These are phyloP conservation scores for Tetragnatha versicolor DNA, from an alignment of 1,140 invertebrate genomes.

Conservation along the genomic window DNA sequence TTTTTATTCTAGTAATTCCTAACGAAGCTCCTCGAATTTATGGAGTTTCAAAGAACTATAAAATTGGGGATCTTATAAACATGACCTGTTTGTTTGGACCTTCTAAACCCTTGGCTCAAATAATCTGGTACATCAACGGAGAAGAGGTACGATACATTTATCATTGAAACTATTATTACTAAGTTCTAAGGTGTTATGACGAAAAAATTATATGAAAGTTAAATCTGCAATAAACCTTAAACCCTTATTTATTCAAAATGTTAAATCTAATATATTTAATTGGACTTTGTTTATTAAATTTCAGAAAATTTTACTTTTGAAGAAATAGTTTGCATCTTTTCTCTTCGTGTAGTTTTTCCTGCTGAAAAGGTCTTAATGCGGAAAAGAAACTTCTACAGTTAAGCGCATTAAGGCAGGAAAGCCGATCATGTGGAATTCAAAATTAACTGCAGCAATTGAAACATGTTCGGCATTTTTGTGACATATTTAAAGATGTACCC, in stretches of 20 bases:
- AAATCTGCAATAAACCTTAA: too few species aligned
- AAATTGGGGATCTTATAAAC: slow-evolving; percentile 58
- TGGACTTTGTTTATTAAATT: not conserved
- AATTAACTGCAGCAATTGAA: too few species aligned
- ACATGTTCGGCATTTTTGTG: too few species aligned
- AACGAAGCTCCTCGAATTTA: slow-evolving; percentile 50
- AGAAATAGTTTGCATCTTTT: not conserved
- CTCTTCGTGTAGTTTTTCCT: too few species aligned
- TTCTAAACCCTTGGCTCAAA: slow-evolving; percentile 56
- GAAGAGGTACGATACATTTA: slow-evolving; percentile 54
- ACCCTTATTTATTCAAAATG: not conserved
- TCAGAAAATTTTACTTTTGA: not conserved
- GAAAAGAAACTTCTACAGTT: too few species aligned
- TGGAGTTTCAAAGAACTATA: slow-evolving; percentile 49
- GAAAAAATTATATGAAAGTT: too few species aligned
- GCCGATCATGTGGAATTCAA: too few species aligned
- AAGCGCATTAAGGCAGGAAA: too few species aligned
- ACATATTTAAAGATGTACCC: too few species aligned
- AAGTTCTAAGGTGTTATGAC: too few species aligned
- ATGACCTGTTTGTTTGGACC: slow-evolving; percentile 56
- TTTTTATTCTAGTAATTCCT: slow-evolving; percentile 56
- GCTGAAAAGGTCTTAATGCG: too few species aligned
- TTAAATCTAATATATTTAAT: not conserved
- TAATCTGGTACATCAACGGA: slow-evolving; percentile 57
- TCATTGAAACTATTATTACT: not conserved